Base-by-base conservation (phyloP, 2,113 vertebrate species). In the Lagopus muta region DNA sequence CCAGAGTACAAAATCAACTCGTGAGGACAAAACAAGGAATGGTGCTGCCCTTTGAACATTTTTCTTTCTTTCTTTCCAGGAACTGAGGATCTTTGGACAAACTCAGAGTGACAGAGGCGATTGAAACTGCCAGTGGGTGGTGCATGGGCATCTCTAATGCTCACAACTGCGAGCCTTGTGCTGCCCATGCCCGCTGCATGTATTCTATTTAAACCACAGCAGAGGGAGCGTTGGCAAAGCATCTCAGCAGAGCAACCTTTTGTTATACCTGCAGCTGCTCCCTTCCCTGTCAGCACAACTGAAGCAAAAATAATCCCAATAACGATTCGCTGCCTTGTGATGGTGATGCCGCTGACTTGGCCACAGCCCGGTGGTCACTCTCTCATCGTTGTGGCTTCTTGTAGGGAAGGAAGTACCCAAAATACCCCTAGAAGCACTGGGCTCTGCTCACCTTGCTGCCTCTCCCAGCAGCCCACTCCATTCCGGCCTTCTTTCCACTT, bases 201-300 rank as follows among this genome's bases (percentile, higher is more conserved):
- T 97, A 96, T 97, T 97, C 96, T 96, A 65, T 96, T 91, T 94
- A 83, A 85, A 86, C 87, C 93, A 96, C 97, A 95, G 92, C 64
- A 97, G 96, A 97, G 97, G 97, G 96, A 97, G 96, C 43, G 72
- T 95, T 93, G 88, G 92, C 92, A 97, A 96, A 94, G 91, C 91
- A 90, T 82, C 86, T 88, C 71, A 16, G 69, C 88, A 87, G 65
- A 96, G 65, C 76, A 85, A 82, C 64, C 88, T 96, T 96, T 94
- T 95, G 91, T 95, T 93, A 82, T 54, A 96, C 87, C 74, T 90
- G 67, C 80, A 70, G 54, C 87, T 92, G 71, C 81, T 96, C 57
- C 70, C 36, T 95, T 93, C 62, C 40, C 47, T 72, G 32, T 40
- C 61, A 73, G 62, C 55, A 54, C 52, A 75, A 61, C 21, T 0